Conservation (phyloP, 2,113 vertebrate species). For the Apodemus speciosus region DNA sequence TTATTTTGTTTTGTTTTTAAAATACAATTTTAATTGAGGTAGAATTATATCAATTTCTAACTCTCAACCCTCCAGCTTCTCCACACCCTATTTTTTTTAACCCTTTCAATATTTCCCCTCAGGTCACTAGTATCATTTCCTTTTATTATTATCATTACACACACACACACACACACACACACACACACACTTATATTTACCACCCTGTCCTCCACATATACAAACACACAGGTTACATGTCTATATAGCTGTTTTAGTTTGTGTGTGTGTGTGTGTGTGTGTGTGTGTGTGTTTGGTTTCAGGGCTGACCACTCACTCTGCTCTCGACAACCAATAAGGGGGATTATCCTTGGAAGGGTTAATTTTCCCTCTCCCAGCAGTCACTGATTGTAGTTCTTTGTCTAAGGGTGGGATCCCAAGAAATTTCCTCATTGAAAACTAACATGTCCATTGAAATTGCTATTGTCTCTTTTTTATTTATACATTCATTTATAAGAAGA, state of each 20-base stretch:
- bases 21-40: background rate
- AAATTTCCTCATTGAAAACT: no score
- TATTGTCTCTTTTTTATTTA: background rate
- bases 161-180: background rate
- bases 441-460: background rate
- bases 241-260: no score
- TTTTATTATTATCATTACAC: background rate
- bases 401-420: background rate
- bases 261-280: no score
- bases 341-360: background rate
- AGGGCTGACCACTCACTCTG: background rate
- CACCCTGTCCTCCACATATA: no score
- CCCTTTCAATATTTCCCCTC: background rate
- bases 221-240: no score
- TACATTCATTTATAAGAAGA: background rate
- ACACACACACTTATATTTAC: no score
- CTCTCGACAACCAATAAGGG: background rate
- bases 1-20: constrained; percentile 39
- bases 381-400: background rate
- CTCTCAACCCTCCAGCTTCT: background rate
- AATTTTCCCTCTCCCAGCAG: background rate
- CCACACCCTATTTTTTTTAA: no score
- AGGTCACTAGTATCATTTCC: background rate
- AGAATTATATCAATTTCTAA: background rate
- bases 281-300: no score